Base-by-base conservation (phyloP, 2,113 vertebrate genomes). In the Labeo rohita region DNA sequence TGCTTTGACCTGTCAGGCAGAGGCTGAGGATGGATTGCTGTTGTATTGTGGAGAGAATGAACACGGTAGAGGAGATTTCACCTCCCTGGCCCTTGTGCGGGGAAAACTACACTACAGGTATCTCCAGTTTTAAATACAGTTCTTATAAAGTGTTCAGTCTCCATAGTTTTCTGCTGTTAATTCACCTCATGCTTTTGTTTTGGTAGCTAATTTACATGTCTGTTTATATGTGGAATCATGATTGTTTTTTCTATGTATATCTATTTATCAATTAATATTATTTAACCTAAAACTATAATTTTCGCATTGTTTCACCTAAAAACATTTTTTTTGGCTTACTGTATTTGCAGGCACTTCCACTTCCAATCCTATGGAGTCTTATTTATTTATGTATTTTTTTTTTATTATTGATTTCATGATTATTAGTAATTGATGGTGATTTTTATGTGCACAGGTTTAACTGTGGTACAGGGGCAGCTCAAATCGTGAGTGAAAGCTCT, bases 41-140 rank as follows among this genome's bases (percentile, higher is more conserved):
- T 92, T 99, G 0, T 99, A 98, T 90, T 99, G 98, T 36, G 98
- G 98, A 56, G 98, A 99, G 93, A 97, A 95, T 8, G 98, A 99
- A 52, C 95, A 96, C 0, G 97, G 97, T 0, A 95, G 94, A 6
- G 97, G 97, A 15, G 98, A 99, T 83, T 99, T 99, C 88, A 96
- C 95, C 89, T 97, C 98, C 18, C 83, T 99, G 89, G 93, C 96
- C 49, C 87, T 98, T 81, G 93, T 98, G 74, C 93, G 93, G 10
- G 93, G 95, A 7, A 96, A 93, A 4, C 87, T 99, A 8, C 97
- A 99, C 87, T 99, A 97, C 95, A 97, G 98, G 98, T 99, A 91
- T 16, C 86, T 80, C 61, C 34, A 23, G 39, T 28, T 16, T 6
- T 11, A 43, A 59, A 49, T 4, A n/a, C 54, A 5, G 8, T 18